phyloP scores from a whole-genome alignment of 2,888 invertebrate species.

The Eurytoma californica region DNA sequence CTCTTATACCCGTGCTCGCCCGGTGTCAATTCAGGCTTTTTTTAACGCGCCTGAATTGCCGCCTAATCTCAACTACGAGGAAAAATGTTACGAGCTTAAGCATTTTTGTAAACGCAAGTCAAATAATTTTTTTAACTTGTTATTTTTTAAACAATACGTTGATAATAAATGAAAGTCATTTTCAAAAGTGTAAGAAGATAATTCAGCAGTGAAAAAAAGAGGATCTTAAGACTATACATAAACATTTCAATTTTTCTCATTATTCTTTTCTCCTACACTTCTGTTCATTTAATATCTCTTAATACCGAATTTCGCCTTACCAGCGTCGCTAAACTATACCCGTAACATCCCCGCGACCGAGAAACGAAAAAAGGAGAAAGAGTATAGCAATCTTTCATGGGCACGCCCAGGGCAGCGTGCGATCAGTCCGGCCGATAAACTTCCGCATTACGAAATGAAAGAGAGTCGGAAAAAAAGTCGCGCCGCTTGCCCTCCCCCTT shows the following conservation, averaged over 20 bases:
- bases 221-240: too few species aligned
- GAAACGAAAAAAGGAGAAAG: too few species aligned
- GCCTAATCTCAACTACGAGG: constrained; percentile 3
- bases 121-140: background rate
- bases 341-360: too few species aligned
- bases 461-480: background rate
- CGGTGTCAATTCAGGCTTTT: background rate
- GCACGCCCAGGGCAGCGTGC: background rate
- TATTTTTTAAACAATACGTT: too few species aligned
- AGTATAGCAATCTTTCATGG: background rate
- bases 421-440: constrained; percentile 26
- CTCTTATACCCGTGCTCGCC: background rate
- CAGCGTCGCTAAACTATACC: too few species aligned
- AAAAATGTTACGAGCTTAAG: background rate
- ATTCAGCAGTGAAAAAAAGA: too few species aligned
- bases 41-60: background rate
- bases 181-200: too few species aligned
- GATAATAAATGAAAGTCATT: too few species aligned
- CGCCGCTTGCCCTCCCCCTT: background rate
- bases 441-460: constrained; percentile 10
- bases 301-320: too few species aligned
- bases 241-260: too few species aligned
- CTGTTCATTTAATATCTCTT: too few species aligned
- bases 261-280: too few species aligned
- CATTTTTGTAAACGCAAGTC: background rate